A percentile compares a stretch with the other conserved stretches of the same genome.
Conservation (phyloP, 2,113 vertebrate species). For the Synodontis membranacea region DNA sequence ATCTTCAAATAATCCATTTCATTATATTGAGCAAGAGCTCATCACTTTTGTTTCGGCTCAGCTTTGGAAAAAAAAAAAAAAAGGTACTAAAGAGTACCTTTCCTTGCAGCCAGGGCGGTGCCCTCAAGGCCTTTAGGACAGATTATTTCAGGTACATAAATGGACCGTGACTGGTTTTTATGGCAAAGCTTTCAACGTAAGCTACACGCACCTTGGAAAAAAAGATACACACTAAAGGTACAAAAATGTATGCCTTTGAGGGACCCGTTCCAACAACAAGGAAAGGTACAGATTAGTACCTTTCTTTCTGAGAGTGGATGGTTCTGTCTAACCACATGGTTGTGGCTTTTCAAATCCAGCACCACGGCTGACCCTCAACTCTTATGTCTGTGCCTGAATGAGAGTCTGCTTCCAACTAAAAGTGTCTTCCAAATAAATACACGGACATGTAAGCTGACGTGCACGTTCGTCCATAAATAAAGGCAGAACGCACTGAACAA, state of each 20-base stretch:
- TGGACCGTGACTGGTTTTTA: background rate
- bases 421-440: background rate
- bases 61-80: background rate
- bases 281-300: background rate
- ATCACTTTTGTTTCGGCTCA: background rate
- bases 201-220: background rate
- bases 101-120: background rate
- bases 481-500: background rate
- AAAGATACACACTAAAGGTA: background rate
- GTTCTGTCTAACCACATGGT: background rate
- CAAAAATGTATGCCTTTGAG: background rate
- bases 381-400: background rate
- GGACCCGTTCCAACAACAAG: background rate
- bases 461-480: slow-evolving; percentile 10
- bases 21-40: background rate
- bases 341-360: background rate
- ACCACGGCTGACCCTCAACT: background rate
- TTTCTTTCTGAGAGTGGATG: background rate
- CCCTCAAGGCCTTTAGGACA: background rate
- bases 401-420: background rate
- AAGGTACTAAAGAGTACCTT: background rate
- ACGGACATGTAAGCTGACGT: background rate
- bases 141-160: too few relatives aligned
- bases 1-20: background rate
- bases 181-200: background rate